These are phyloP conservation scores for Amphiprion percula DNA, from an alignment of 2,113 vertebrate species.

Conservation along the genomic window DNA sequence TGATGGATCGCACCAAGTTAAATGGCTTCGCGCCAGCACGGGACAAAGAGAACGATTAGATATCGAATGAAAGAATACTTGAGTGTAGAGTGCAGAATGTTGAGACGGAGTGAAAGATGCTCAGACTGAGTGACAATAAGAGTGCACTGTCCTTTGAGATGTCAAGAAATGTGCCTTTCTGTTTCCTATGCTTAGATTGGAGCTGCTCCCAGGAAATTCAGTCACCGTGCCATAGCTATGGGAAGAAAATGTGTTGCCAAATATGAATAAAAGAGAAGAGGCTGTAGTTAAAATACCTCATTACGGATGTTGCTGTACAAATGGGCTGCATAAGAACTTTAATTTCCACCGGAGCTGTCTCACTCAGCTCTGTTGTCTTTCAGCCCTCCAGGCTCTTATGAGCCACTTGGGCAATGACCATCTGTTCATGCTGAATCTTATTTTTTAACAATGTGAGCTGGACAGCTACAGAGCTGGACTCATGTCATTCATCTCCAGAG, in stretches of 20 bases:
- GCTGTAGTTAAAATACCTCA: slow-evolving; percentile 71
- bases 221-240: slow-evolving; percentile 76
- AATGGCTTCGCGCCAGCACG: slow-evolving; percentile 86
- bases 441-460: slow-evolving; percentile 48
- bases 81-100: slow-evolving; percentile 44
- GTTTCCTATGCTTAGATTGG: slow-evolving; percentile 74
- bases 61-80: slow-evolving; percentile 84
- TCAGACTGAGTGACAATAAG: slow-evolving; percentile 41
- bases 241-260: slow-evolving; percentile 79
- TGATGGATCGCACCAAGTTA: slow-evolving; percentile 83
- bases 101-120: slow-evolving; percentile 38
- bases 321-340: slow-evolving; percentile 36
- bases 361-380: slow-evolving; percentile 34
- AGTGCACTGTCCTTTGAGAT: slow-evolving; percentile 52
- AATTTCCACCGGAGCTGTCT: slow-evolving; percentile 21
- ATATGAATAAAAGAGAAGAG: slow-evolving; percentile 65
- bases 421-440: slow-evolving; percentile 41
- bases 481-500: slow-evolving; percentile 59
- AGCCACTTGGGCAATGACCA: slow-evolving; percentile 10
- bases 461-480: slow-evolving; percentile 37
- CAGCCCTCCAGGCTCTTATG: slow-evolving; percentile 1
- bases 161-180: slow-evolving; percentile 85
- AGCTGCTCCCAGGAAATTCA: slow-evolving; percentile 61
- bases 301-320: slow-evolving; percentile 47
- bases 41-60: slow-evolving; percentile 86